A percentile compares a stretch with the other conserved stretches of the same genome.
Evolutionary conservation across 1,140 invertebrate genomes (phyloP).

Genomic region (Elymnias hypermnestra): DNA sequence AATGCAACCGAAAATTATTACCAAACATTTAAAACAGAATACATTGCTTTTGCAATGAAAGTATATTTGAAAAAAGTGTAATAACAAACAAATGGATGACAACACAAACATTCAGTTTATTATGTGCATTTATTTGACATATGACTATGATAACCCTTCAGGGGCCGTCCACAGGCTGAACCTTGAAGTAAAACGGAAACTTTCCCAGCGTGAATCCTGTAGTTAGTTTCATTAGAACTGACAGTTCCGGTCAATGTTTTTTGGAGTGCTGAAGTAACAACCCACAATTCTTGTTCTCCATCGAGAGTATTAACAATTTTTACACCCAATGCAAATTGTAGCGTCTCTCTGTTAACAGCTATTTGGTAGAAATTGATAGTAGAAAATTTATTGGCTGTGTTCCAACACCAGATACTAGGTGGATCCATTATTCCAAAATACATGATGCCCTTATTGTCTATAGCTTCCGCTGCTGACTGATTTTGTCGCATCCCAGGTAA

Average conservation of each 20-base stretch:
- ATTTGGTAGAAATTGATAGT: constrained; percentile 70
- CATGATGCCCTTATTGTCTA: constrained; percentile 77
- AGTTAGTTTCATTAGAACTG: constrained; percentile 78
- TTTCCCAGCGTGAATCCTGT: constrained; percentile 77
- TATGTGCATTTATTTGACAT: no score
- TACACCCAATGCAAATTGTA: constrained; percentile 83
- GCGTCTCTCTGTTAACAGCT: constrained; percentile 70
- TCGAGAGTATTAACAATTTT: constrained; percentile 79
- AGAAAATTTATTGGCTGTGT: constrained; percentile 69
- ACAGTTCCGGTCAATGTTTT: constrained; percentile 79
- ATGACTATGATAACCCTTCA: constrained; percentile 51
- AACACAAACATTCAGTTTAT: no score
- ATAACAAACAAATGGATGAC: no score
- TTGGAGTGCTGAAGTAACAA: constrained; percentile 82
- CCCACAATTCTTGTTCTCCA: constrained; percentile 81
- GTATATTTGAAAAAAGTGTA: no score
- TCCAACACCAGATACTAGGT: constrained; percentile 78
- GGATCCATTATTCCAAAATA: constrained; percentile 78
- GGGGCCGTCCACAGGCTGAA: constrained; percentile 37
- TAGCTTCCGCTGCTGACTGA: constrained; percentile 77
- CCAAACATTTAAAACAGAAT: no score
- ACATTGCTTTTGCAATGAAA: no score
- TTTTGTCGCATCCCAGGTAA: constrained; percentile 69
- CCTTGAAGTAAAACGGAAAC: constrained; percentile 41
- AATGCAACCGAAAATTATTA: no score